Conservation (phyloP, 2,113 vertebrate species). For the Ophiodon elongatus region DNA sequence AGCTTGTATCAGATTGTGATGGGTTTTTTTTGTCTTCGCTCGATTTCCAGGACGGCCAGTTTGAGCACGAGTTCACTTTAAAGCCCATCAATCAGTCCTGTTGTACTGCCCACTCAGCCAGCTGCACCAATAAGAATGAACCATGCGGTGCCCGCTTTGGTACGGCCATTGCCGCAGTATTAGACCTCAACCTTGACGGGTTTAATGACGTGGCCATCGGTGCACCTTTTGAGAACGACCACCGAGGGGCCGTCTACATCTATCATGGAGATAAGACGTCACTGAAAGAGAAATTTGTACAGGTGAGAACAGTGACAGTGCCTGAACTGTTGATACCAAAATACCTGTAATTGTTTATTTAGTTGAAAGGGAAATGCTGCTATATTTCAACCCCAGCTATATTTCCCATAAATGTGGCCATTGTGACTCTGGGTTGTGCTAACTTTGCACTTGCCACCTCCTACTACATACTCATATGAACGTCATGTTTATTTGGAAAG, state of each 20-base stretch:
- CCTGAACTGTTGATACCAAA: background rate
- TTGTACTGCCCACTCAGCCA: constrained; percentile 83
- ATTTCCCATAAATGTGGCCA: background rate
- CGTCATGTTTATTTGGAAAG: too few relatives aligned
- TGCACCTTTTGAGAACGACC: constrained; percentile 94
- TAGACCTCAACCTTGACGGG: constrained; percentile 94
- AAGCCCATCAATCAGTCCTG: constrained; percentile 92
- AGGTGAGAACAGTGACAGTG: constrained; percentile 78
- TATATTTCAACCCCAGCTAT: background rate
- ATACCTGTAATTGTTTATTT: background rate
- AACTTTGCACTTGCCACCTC: background rate
- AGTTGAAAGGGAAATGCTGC: background rate
- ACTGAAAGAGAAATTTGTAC: constrained; percentile 89
- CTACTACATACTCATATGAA: background rate
- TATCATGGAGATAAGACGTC: constrained; percentile 89
- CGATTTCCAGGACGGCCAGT: constrained; percentile 79
- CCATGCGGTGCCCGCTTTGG: constrained; percentile 95
- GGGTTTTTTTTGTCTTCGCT: background rate
- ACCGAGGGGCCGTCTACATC: constrained; percentile 93
- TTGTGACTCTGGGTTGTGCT: background rate
- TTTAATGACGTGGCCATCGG: constrained; percentile 94
- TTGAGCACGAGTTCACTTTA: constrained; percentile 90
- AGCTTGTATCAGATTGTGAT: background rate
- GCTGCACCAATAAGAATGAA: constrained; percentile 87
- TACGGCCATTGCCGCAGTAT: constrained; percentile 93